Evolutionary conservation across 2,888 invertebrate genomes (phyloP), one percentile per base, ranked within the genome.

Genomic region (Zaprionus obscuricornis): DNA sequence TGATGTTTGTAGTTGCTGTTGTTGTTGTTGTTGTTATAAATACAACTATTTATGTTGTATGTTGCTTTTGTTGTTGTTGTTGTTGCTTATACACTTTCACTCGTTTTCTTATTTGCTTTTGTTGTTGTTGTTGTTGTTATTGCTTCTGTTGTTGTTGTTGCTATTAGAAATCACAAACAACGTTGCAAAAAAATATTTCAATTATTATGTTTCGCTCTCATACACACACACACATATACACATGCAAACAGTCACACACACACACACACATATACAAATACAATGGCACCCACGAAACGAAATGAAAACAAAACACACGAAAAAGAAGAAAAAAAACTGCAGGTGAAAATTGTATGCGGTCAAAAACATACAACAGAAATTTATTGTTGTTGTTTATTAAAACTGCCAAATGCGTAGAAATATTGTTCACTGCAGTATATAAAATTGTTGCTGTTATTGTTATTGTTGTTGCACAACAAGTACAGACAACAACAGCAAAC

Each of bases 381-480:
- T n/a, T 29, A 13, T 11, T 29, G 11, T 39, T 59, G 56, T 31
- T 68, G 45, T 68, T 47, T 51, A 56, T 60, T 31, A 50, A 68
- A 52, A 68, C 54, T 63, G 31, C 42, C 47, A 51, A 59, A 60
- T 62, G 47, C 49, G 63, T 62, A 55, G 36, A 47, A 52, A 54
- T 54, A 51, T 33, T 52, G 56, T 36, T 36, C 33, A 42, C 39
- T 63, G 34, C 45, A 50, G 33, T 45, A 29, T 47, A 31, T 29
- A 18, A 24, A 11, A 22, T 37, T 40, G 13, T 22, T 26, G 11
- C 52, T 42, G 29, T 51, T 50, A 14, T 31, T 46, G 47, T 18
- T 46, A 34, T 59, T 74, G 51, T 78, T 75, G 73, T 81, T 77
- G 63, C 85, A 81, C 74, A 74, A 79, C 55, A 67, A 72, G 55